These are phyloP conservation scores for Fopius arisanus DNA, from an alignment of 1,140 invertebrate genomes.

Conservation along the genomic window DNA sequence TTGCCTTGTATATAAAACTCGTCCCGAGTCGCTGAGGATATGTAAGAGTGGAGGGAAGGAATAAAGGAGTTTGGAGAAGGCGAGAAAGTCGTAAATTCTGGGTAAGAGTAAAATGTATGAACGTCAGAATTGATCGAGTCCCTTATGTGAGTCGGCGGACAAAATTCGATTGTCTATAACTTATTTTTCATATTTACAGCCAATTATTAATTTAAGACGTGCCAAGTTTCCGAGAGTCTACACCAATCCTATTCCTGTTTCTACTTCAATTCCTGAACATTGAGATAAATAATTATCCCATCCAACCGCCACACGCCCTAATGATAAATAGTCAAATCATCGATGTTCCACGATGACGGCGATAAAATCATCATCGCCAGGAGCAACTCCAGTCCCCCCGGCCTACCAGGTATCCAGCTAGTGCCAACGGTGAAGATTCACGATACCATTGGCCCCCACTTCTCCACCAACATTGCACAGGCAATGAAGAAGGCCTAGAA, in stretches of 20 bases:
- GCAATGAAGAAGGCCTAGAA: background rate
- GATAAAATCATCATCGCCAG: background rate
- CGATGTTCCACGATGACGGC: background rate
- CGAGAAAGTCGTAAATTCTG: slow-evolving; percentile 10
- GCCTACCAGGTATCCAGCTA: background rate
- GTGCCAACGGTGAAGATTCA: background rate
- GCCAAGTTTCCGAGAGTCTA: background rate
- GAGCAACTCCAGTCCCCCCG: background rate
- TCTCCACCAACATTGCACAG: background rate
- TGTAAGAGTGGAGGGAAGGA: background rate
- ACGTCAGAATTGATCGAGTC: slow-evolving; percentile 10
- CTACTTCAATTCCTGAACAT: background rate
- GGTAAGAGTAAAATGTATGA: background rate
- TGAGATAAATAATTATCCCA: background rate
- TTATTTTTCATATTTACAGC: too few species aligned
- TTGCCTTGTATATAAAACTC: background rate
- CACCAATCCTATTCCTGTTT: too few species aligned
- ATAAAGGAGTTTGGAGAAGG: background rate
- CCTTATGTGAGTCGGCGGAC: background rate
- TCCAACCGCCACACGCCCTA: background rate
- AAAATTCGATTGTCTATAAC: slow-evolving; percentile 1
- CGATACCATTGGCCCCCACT: background rate
- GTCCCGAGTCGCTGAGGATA: background rate
- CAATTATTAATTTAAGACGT: too few species aligned
- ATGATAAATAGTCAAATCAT: background rate